Evolutionary conservation across 2,888 invertebrate species (phyloP).

Genomic region (Andrena chrysosceles): DNA sequence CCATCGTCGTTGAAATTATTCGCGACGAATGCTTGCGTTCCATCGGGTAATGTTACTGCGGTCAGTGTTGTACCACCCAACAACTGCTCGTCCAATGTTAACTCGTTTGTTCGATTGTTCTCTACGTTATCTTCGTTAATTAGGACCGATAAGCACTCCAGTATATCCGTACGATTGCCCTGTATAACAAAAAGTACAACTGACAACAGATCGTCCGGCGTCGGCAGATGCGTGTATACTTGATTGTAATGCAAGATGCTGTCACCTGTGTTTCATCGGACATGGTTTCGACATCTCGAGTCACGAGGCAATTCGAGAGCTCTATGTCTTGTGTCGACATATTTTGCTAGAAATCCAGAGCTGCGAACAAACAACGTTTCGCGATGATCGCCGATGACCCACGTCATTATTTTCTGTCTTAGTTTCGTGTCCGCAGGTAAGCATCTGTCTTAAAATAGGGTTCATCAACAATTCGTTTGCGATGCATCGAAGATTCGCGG

Average conservation of each 20-base stretch:
- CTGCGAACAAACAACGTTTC: conserved; percentile 67
- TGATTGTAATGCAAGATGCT: not conserved
- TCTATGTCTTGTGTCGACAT: conserved; percentile 79
- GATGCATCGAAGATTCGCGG: conserved; percentile 31
- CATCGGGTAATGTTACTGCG: conserved; percentile 82
- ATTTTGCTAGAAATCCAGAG: conserved; percentile 60
- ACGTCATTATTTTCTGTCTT: conserved; percentile 48
- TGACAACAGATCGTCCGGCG: not conserved
- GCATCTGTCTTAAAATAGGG: conserved; percentile 47
- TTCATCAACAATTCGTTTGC: conserved; percentile 37
- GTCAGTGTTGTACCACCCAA: conserved; percentile 78
- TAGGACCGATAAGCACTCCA: conserved; percentile 79
- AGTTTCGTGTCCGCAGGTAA: conserved; percentile 37
- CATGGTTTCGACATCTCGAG: conserved; percentile 74
- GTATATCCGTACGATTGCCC: conserved; percentile 75
- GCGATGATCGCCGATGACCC: conserved; percentile 50
- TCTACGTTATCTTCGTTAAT: conserved; percentile 75
- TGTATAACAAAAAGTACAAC: conserved; percentile 49
- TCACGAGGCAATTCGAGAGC: conserved; percentile 69
- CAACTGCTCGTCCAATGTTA: conserved; percentile 78
- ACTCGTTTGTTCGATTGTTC: conserved; percentile 71
- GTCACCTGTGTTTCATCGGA: conserved; percentile 74
- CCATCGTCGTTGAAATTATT: conserved; percentile 71
- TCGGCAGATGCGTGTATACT: not conserved
- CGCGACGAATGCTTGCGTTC: conserved; percentile 81